Conservation (phyloP, 2,113 vertebrate genomes). For the Gadus macrocephalus region DNA sequence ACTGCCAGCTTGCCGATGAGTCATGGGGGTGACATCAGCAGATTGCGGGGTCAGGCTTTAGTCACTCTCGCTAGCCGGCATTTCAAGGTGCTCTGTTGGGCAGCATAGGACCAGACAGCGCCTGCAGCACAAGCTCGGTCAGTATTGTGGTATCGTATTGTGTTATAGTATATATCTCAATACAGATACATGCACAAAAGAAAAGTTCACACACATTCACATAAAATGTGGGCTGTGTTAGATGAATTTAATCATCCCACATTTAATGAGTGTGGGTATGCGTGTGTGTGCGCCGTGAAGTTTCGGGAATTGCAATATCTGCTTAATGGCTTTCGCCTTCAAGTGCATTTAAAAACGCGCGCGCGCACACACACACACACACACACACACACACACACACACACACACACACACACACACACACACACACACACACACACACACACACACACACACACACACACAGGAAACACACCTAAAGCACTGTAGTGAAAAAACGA, state of each 20-base stretch:
- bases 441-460: slow-evolving; percentile 8
- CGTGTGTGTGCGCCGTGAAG: slow-evolving; percentile 17
- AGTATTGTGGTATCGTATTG: too few relatives aligned
- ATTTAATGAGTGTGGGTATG: neutral
- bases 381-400: neutral
- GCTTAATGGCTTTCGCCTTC: slow-evolving; percentile 25
- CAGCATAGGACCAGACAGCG: too few relatives aligned
- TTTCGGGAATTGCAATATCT: slow-evolving; percentile 18
- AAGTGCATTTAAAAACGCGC: neutral
- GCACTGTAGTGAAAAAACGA: slow-evolving; percentile 31
- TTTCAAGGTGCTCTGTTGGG: too few relatives aligned
- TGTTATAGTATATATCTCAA: neutral
- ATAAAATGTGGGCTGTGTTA: neutral
- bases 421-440: slow-evolving; percentile 10
- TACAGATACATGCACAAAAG: neutral
- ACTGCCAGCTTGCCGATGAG: neutral
- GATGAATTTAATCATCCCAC: too few relatives aligned
- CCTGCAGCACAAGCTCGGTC: neutral
- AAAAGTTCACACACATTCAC: neutral
- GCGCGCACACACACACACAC: neutral
- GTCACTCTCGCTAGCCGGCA: too few relatives aligned
- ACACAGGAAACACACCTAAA: neutral
- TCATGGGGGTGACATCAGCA: neutral
- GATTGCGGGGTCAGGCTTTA: too few relatives aligned
- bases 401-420: slow-evolving; percentile 10